Percentiles rank a stretch among this genome's conserved stretches.
Conservation (phyloP, 64 coral and sea anemone genomes). For the Porites lutea region DNA sequence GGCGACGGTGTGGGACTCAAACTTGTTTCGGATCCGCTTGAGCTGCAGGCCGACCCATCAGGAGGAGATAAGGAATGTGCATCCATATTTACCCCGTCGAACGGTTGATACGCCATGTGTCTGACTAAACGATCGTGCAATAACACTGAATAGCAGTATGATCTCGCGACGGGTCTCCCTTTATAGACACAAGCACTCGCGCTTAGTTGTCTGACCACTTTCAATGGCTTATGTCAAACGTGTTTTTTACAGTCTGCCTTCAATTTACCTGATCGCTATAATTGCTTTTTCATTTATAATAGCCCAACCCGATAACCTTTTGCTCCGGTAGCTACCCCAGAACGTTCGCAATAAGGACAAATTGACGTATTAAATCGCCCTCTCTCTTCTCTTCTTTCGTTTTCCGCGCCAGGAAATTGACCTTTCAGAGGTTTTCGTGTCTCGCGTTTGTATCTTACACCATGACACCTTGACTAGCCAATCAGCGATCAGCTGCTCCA, state of each 20-base stretch:
- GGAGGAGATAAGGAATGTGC: slow-evolving; percentile 31
- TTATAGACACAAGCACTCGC: background rate
- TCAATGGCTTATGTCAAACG: slow-evolving; percentile 35
- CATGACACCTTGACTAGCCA: slow-evolving; percentile 25
- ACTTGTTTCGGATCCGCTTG: slow-evolving; percentile 71
- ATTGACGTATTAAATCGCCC: slow-evolving; percentile 20
- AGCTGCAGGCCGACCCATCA: slow-evolving; percentile 51
- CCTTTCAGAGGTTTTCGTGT: slow-evolving; percentile 48
- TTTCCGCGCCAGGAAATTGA: slow-evolving; percentile 66
- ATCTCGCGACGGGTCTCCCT: background rate
- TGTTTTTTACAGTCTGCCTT: slow-evolving; percentile 16
- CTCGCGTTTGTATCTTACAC: slow-evolving; percentile 1
- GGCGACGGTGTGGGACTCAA: slow-evolving; percentile 58
- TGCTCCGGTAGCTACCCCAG: slow-evolving; percentile 16
- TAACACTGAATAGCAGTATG: background rate
- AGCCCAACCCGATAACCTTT: slow-evolving; percentile 68
- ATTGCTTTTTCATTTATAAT: slow-evolving; percentile 80
- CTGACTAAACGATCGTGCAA: background rate
- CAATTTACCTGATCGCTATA: slow-evolving; percentile 46
- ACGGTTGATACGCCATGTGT: slow-evolving; percentile 6
- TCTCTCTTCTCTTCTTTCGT: slow-evolving; percentile 47
- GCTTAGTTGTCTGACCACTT: background rate
- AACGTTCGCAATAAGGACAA: slow-evolving; percentile 19
- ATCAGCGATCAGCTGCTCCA: background rate
- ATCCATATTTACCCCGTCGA: slow-evolving; percentile 31